Evolutionary conservation across 2,113 vertebrate species (phyloP).

Genomic region (Pelusios castaneus): DNA sequence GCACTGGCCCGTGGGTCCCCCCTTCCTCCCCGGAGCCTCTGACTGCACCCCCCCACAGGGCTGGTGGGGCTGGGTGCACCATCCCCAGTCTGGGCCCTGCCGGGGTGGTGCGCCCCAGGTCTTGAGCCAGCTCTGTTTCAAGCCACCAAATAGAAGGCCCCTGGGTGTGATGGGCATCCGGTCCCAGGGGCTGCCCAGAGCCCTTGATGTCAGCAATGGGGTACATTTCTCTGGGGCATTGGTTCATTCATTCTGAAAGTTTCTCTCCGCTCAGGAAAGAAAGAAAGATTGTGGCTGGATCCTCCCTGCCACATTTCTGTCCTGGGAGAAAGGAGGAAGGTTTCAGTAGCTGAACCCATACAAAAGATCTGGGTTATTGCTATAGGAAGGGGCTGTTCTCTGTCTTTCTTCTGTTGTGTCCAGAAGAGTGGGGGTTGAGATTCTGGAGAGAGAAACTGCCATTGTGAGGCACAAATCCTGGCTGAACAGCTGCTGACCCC

Average conservation of each 20-base stretch:
- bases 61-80: too few relatives aligned
- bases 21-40: too few relatives aligned
- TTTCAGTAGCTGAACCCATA: neutral
- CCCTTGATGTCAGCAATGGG: neutral
- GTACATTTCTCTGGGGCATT: neutral
- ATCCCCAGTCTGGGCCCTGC: too few relatives aligned
- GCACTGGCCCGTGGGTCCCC: too few relatives aligned
- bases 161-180: neutral
- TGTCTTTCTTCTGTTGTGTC: neutral
- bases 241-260: neutral
- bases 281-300: neutral
- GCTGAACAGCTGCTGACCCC: neutral
- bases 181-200: too few relatives aligned
- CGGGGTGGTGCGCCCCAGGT: too few relatives aligned
- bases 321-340: too few relatives aligned
- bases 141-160: neutral
- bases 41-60: too few relatives aligned
- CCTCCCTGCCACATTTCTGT: neutral
- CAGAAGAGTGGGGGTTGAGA: neutral
- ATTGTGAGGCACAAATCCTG: neutral
- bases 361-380: neutral
- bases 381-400: neutral
- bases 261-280: neutral
- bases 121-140: too few relatives aligned
- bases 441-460: neutral